Conservation (phyloP, 2,797 vertebrate genomes). For the Pseudochromis fuscus region DNA sequence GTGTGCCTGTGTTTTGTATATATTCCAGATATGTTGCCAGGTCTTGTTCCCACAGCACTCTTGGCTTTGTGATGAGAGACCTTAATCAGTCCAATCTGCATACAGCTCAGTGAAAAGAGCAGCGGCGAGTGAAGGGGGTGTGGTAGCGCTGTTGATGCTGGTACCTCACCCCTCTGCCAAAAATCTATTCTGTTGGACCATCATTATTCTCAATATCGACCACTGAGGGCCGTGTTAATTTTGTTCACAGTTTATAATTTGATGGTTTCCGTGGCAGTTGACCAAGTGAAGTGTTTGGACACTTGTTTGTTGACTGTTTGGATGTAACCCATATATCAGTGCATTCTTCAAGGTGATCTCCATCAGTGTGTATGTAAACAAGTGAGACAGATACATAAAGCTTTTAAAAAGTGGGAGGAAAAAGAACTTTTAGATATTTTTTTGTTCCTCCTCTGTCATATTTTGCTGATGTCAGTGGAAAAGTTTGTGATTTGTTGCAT, state of each 20-base stretch:
- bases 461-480: constrained; percentile 48
- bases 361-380: neutral
- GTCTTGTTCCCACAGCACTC: constrained; percentile 64
- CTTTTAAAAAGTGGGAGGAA: neutral
- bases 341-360: constrained; percentile 13
- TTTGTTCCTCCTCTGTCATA: constrained; percentile 12
- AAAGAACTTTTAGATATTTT: constrained; percentile 5
- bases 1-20: constrained; percentile 29
- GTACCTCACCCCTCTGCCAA: constrained; percentile 64
- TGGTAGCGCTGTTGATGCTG: constrained; percentile 77
- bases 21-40: constrained; percentile 63
- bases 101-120: constrained; percentile 64
- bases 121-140: constrained; percentile 73
- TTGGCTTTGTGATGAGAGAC: constrained; percentile 67
- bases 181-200: constrained; percentile 20
- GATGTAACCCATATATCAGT: constrained; percentile 46
- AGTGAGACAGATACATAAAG: constrained; percentile 29
- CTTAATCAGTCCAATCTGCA: constrained; percentile 74
- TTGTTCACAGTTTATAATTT: constrained; percentile 15
- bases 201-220: constrained; percentile 38
- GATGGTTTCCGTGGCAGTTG: constrained; percentile 5
- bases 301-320: constrained; percentile 49
- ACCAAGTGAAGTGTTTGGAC: constrained; percentile 36
- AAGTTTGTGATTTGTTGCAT: constrained; percentile 42
- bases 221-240: constrained; percentile 19